Evolutionary conservation across 2,113 vertebrate species (phyloP).

Genomic region (Tenrec ecaudatus): DNA sequence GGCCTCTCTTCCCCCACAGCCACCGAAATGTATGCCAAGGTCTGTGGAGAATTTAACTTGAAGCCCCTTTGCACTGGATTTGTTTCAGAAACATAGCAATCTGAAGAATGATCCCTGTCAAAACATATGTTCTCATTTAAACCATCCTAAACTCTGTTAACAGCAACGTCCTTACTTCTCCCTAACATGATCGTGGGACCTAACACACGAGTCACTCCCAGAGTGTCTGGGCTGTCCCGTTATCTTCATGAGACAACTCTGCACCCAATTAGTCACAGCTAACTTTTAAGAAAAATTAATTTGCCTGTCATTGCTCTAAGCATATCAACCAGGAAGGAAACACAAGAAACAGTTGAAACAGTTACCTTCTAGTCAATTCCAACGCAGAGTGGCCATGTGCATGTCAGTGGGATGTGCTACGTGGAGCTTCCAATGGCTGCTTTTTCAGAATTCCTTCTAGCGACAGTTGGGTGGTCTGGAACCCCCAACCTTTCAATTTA

Average conservation of each 20-base stretch:
- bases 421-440: not conserved
- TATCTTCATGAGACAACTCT: not conserved
- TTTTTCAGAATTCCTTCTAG: not conserved
- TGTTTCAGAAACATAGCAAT: not conserved
- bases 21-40: not conserved
- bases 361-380: not conserved
- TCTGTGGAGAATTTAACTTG: not conserved
- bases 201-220: not conserved
- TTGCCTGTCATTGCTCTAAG: not conserved
- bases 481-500: not conserved
- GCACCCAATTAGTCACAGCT: not conserved
- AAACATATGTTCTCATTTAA: not conserved
- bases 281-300: not conserved
- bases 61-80: not conserved
- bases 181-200: not conserved
- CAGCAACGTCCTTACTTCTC: not conserved
- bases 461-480: not conserved
- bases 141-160: not conserved
- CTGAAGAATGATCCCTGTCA: not conserved
- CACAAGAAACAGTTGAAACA: not conserved
- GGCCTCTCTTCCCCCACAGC: too few relatives aligned
- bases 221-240: not conserved
- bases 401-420: not conserved
- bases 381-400: not conserved
- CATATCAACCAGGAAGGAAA: not conserved